Conservation (phyloP, 1,140 invertebrate species). For the Tetramorium simillimum region DNA sequence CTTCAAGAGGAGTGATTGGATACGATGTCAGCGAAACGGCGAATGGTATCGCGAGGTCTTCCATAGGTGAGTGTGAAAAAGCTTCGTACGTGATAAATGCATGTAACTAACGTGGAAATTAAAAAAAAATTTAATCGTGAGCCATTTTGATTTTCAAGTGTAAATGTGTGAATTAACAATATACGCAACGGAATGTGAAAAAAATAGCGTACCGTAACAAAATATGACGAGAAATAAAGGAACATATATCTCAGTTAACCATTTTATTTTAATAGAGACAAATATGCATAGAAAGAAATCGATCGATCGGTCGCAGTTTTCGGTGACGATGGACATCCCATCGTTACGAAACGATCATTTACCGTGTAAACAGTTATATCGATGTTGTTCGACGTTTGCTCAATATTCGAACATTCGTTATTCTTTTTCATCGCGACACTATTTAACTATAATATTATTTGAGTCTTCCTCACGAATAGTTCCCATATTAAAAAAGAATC, state of each 20-base stretch:
- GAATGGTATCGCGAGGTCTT: not conserved
- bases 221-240: not conserved
- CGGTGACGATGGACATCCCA: not conserved
- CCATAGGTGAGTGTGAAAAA: not conserved
- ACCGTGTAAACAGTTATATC: conserved; percentile 19
- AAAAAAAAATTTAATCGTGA: not conserved
- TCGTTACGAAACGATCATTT: conserved; percentile 39
- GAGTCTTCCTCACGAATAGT: not conserved
- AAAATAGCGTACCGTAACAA: not conserved
- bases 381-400: not conserved
- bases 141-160: not conserved
- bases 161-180: not conserved
- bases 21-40: conserved; percentile 10
- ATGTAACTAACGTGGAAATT: not conserved
- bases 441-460: not conserved
- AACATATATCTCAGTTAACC: not conserved
- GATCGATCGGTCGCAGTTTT: not conserved
- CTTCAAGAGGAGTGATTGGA: conserved; percentile 1
- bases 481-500: not conserved
- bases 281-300: not conserved
- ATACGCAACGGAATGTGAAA: not conserved
- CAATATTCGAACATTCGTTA: not conserved
- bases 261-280: not conserved
- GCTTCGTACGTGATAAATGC: not conserved
- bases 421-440: not conserved